Base-by-base conservation (phyloP, 2,888 invertebrate species). In the Mactromeris polynyma region DNA sequence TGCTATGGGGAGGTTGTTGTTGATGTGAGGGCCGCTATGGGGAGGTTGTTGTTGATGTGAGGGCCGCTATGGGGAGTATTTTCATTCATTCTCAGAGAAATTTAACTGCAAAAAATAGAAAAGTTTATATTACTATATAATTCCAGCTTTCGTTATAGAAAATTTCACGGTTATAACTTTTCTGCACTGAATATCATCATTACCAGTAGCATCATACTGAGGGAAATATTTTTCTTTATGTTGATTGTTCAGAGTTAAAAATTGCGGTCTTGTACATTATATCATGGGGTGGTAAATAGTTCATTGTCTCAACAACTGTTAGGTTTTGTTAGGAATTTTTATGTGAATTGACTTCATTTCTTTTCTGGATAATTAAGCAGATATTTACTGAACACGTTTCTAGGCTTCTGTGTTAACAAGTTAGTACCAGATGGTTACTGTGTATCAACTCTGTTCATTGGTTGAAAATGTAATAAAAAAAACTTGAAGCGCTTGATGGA, bases 271-370 rank as follows among this genome's bases (percentile, higher is more conserved):
- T 64, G 58, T 64, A 26, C 26, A 2, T 64, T 64, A 64, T 26
- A 64, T 26, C 58, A 64, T 21, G 11, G n/a, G 58, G 58, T 64
- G 58, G n/a, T 64, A 64, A 1, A 64, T 64, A 64, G 58, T 64
- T 64, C 58, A 64, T 64, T 64, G 58, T 73, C 33, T 36, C 31
- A 73, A 73, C 73, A 73, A 73, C 73, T 73, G 73, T 36, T 73
- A 31, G 73, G 6, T 36, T 17, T 19, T 33, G 73, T 73, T 33
- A 19, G 73, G 36, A 73, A 73, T 73, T 73, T 73, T 73, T 73
- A 73, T 73, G 73, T 73, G 73, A 33, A 33, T 73, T 36, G 1
- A 73, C 73, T 36, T 73, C 73, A 73, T 73, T 33, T 73, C 33
- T 73, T 73, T 73, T 73, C 73, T 73, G 6, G 73, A 33, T 73